These are phyloP conservation scores for Pandemis corylana DNA, from an alignment of 2,888 invertebrate genomes.

Conservation along the genomic window DNA sequence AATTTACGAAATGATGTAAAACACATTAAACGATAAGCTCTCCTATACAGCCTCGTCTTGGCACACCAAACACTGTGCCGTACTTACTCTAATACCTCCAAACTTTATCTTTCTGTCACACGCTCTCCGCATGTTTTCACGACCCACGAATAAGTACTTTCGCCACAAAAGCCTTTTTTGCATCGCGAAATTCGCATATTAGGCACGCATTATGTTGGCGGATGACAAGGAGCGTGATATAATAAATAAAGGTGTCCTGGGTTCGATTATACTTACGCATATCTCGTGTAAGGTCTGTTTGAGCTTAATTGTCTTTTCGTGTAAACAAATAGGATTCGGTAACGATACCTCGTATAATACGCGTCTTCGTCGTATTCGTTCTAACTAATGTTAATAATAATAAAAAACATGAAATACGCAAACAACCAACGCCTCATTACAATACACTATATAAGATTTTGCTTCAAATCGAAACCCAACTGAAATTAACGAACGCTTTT, in stretches of 20 bases:
- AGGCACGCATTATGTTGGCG: neutral
- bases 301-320: too few relatives aligned
- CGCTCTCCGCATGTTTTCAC: constrained; percentile 7
- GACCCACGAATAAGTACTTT: constrained; percentile 1
- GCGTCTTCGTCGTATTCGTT: too few relatives aligned
- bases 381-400: too few relatives aligned
- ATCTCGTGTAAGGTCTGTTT: too few relatives aligned
- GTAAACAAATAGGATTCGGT: too few relatives aligned
- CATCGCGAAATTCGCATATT: constrained; percentile 13
- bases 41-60: neutral
- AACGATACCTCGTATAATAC: too few relatives aligned
- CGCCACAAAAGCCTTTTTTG: constrained; percentile 7
- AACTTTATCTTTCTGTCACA: neutral
- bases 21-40: neutral
- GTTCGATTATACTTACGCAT: neutral
- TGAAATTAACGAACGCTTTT: too few relatives aligned
- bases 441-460: too few relatives aligned
- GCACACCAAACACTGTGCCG: neutral
- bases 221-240: neutral
- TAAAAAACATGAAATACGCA: too few relatives aligned
- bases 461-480: too few relatives aligned
- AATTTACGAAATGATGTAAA: neutral
- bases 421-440: too few relatives aligned
- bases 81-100: neutral
- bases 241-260: too few relatives aligned